Percentiles rank a stretch among this genome's conserved stretches.
Evolutionary conservation across 2,797 vertebrate species (phyloP).

Genomic region (Tenualosa thibaudeaui): DNA sequence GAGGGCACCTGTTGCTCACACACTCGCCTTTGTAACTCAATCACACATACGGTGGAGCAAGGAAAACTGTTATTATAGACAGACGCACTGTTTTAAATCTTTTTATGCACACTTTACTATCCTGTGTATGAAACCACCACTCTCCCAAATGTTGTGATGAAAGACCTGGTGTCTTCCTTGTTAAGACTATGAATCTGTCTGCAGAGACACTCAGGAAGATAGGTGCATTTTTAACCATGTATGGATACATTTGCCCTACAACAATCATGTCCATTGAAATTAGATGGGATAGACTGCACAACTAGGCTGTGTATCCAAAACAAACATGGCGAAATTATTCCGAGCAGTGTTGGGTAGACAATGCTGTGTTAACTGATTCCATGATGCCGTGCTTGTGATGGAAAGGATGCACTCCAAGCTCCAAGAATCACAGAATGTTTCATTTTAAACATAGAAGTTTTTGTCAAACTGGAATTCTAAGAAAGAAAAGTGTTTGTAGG

Average conservation of each 20-base stretch:
- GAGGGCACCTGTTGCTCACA: conserved; percentile 73
- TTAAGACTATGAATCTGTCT: not conserved
- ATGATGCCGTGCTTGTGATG: not conserved
- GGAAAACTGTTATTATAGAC: conserved; percentile 76
- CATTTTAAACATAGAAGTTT: not conserved
- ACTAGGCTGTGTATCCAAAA: not conserved
- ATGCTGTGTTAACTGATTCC: not conserved
- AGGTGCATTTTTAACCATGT: not conserved
- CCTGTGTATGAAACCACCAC: conserved; percentile 49
- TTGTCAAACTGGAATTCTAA: conserved; percentile 29
- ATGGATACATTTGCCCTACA: not conserved
- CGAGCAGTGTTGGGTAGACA: not conserved
- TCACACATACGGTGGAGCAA: conserved; percentile 72
- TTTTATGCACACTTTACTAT: conserved; percentile 62
- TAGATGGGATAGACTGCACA: not conserved
- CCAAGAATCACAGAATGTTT: not conserved
- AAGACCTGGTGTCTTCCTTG: not conserved
- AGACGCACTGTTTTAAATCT: conserved; percentile 68
- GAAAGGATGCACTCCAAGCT: not conserved
- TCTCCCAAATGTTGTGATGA: not conserved
- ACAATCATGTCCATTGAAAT: not conserved
- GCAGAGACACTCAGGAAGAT: not conserved
- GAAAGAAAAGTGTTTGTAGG: conserved; percentile 25
- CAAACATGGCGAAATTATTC: not conserved
- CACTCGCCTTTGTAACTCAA: conserved; percentile 75